Evolutionary conservation across 2,113 vertebrate species (phyloP).

Genomic region (Procapra przewalskii): DNA sequence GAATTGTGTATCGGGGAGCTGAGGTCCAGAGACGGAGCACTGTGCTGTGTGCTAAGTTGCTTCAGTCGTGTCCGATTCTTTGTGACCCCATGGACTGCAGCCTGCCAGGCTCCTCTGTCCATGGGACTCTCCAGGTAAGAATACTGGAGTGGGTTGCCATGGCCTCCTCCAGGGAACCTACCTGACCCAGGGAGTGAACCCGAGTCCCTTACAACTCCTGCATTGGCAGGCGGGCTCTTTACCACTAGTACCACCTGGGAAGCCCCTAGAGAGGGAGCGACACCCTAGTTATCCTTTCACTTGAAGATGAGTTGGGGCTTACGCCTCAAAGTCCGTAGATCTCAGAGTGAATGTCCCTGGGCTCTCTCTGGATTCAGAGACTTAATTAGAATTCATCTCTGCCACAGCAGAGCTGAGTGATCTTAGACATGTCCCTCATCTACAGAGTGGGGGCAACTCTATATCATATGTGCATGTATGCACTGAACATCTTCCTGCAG

Average conservation of each 20-base stretch:
- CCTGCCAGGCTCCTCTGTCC: background rate
- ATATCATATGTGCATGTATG: accelerated
- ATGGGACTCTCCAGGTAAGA: background rate
- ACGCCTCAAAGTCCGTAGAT: background rate
- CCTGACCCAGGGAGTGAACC: background rate
- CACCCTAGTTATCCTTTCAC: background rate
- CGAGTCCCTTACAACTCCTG: background rate
- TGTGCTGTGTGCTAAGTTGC: background rate
- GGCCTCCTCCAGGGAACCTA: background rate
- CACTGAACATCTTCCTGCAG: accelerated
- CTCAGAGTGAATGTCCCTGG: background rate
- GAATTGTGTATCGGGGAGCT: accelerated
- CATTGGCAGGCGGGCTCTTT: background rate
- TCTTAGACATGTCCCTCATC: background rate
- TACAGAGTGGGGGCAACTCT: background rate
- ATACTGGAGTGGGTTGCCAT: background rate
- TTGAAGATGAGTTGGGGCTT: background rate
- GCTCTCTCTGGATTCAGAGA: background rate
- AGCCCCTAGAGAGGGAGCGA: background rate
- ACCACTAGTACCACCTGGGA: background rate
- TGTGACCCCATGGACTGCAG: background rate
- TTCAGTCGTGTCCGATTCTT: background rate
- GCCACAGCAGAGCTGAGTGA: too few species aligned
- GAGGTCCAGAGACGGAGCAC: too few species aligned
- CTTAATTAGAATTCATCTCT: background rate